phyloP scores from a whole-genome alignment of 1,140 invertebrate species.

The Ridgeia piscesae region DNA sequence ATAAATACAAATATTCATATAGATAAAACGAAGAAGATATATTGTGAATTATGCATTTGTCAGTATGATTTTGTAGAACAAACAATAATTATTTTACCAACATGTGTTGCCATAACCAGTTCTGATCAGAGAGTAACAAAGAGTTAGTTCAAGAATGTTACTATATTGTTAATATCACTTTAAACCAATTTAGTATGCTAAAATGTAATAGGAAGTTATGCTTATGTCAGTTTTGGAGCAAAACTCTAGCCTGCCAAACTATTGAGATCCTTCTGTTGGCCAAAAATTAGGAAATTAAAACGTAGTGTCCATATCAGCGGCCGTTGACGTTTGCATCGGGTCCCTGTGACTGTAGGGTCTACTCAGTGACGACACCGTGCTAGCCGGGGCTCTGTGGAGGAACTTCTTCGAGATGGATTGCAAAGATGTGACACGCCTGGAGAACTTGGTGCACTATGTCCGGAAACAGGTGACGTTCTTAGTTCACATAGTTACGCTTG shows the following conservation, averaged over 20 bases:
- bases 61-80: no score
- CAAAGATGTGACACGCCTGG: constrained; percentile 35
- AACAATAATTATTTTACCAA: no score
- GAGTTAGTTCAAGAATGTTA: neutral
- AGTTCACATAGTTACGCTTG: neutral
- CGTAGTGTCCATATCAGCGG: neutral
- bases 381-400: constrained; percentile 83
- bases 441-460: constrained; percentile 41
- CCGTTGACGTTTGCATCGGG: no score
- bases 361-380: constrained; percentile 68
- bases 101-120: no score
- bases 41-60: no score
- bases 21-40: no score
- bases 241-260: neutral
- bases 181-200: neutral
- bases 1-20: no score
- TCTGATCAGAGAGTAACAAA: no score
- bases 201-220: neutral
- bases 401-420: constrained; percentile 65
- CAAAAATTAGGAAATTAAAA: neutral
- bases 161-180: neutral
- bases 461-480: constrained; percentile 41
- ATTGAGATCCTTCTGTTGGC: neutral
- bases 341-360: constrained; percentile 62
- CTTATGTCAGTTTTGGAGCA: neutral